Base-by-base conservation (phyloP, 2,113 vertebrate genomes). In the Todiramphus chloris region DNA sequence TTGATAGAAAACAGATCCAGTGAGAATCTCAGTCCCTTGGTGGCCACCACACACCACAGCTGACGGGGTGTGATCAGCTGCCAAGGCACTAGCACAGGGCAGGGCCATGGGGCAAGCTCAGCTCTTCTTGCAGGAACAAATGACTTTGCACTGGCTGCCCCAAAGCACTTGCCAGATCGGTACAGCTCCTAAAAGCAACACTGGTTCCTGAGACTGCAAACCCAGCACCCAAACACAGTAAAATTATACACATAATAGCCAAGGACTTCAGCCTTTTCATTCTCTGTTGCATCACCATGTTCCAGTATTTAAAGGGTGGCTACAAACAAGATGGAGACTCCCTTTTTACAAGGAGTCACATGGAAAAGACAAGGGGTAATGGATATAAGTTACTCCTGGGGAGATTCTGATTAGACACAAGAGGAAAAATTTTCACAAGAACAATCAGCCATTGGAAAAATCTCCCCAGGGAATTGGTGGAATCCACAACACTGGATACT, bases 51-150 rank as follows among this genome's bases (percentile, higher is more conserved):
- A 0, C 79, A 83, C 58, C 48, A 56, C 83, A 66, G 1, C 19
- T 4, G 48, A 39, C 4, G 31, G 33, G 20, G 2, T 20, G 24
- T 0, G 0, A 27, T 31, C 4, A 3, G 50, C 75, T 77, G 72
- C 58, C 53, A 33, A 0, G 0, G n/a, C 35, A 51, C 16, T 7
- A 7, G n/a, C 43, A 51, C 50, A 56, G 43, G 28, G 63, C 76
- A 73, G 82, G 64, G 80, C 60, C 5, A 0, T 3, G 24, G 14
- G 1, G 7, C 10, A 11, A 82, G 63, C 41, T 74, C 37, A 19
- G 2, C 31, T 91, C 39, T 93, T 23, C 46, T 20, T 23, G 62
- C 1, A 11, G 51, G 44, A 89, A 41, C 27, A 75, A 39, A 56
- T 19, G 11, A 68, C 59, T 94, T 68, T 69, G n/a, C 33, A 56